These are phyloP conservation scores for Sphyrna mokarran DNA, from an alignment of 2,113 vertebrate species.

Conservation along the genomic window DNA sequence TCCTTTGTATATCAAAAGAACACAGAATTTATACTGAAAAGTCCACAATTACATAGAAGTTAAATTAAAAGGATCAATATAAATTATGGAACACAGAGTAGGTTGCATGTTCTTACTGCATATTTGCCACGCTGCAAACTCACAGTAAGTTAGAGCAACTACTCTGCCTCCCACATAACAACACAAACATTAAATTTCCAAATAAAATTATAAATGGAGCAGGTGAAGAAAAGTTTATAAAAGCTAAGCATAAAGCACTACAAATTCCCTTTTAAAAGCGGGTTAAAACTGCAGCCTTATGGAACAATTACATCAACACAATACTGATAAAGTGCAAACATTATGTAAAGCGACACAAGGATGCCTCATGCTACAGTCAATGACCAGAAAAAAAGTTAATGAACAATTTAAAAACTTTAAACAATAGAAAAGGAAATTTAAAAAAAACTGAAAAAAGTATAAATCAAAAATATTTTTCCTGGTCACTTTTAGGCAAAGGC, in stretches of 20 bases:
- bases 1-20: constrained; percentile 56
- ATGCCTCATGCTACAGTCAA: constrained; percentile 52
- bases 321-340: constrained; percentile 39
- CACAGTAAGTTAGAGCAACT: constrained; percentile 83
- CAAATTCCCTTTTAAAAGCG: constrained; percentile 77
- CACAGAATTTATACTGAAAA: constrained; percentile 68
- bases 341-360: constrained; percentile 53
- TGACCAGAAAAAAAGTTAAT: constrained; percentile 51
- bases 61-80: constrained; percentile 48
- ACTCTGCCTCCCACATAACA: constrained; percentile 81
- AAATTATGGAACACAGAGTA: constrained; percentile 67
- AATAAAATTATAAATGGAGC: constrained; percentile 47
- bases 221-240: constrained; percentile 64
- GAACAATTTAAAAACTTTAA: constrained; percentile 21
- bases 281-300: constrained; percentile 97
- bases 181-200: constrained; percentile 61
- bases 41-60: constrained; percentile 54
- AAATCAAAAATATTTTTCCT: constrained; percentile 51
- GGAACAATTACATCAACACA: constrained; percentile 61
- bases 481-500: constrained; percentile 53
- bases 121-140: constrained; percentile 70
- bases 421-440: constrained; percentile 39
- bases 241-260: constrained; percentile 85
- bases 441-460: constrained; percentile 32
- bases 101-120: constrained; percentile 75